These are phyloP conservation scores for Lineus longissimus DNA, from an alignment of 1,140 invertebrate genomes.

Conservation along the genomic window DNA sequence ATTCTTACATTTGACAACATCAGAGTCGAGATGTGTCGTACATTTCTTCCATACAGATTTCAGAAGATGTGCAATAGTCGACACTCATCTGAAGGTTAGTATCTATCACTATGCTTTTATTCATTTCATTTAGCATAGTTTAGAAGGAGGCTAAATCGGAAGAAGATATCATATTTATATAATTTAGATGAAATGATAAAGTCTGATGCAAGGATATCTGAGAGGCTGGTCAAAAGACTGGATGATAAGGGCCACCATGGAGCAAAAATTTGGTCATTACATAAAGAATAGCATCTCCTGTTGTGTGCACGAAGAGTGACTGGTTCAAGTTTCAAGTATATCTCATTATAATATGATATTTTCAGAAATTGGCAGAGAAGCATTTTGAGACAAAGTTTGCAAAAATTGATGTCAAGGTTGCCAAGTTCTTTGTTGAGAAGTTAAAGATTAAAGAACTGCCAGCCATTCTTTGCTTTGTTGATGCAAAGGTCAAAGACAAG, in stretches of 20 bases:
- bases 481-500: conserved; percentile 48
- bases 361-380: conserved; percentile 42
- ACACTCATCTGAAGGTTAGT: conserved; percentile 45
- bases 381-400: conserved; percentile 51
- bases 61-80: conserved; percentile 48
- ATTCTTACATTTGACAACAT: conserved; percentile 48
- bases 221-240: too few relatives aligned
- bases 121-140: too few relatives aligned
- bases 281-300: too few relatives aligned
- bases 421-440: conserved; percentile 47
- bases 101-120: neutral
- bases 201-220: too few relatives aligned
- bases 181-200: too few relatives aligned
- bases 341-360: too few relatives aligned
- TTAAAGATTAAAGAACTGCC: conserved; percentile 47
- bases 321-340: too few relatives aligned
- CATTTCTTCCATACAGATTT: conserved; percentile 52
- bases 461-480: conserved; percentile 48
- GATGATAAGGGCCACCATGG: too few relatives aligned
- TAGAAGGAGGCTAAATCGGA: too few relatives aligned
- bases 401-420: conserved; percentile 46
- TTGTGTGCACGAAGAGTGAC: too few relatives aligned
- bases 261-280: too few relatives aligned
- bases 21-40: conserved; percentile 41
- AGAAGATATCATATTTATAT: too few relatives aligned